Evolutionary conservation across 2,888 invertebrate species (phyloP), one percentile per base, ranked within the genome.

Genomic region (Drosophila nr. medialis): DNA sequence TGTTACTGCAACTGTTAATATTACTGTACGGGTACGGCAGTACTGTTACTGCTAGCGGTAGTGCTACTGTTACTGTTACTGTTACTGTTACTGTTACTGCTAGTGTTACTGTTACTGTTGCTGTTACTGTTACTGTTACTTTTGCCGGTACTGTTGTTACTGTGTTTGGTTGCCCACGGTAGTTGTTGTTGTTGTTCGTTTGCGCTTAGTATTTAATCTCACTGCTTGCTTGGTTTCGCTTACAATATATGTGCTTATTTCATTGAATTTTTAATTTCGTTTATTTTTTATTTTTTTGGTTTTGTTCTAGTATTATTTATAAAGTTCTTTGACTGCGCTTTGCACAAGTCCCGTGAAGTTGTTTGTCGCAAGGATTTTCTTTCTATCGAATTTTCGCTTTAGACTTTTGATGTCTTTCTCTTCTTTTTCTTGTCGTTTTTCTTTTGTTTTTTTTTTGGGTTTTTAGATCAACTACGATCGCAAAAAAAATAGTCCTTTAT

Each of bases 311-410:
- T 75, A 68, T 77, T 69, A 67, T 82, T 72, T 74, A 63, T 42
- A 55, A 77, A 86, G 86, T 84, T 83, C 81, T 89, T 89, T 90
- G 90, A 91, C 91, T 92, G 92, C 92, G 92, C 92, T 92, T 93
- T 91, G 92, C 93, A 92, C 92, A 92, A 92, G 89, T 90, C 91
- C 83, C 90, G 83, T 83, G 72, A 74, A 80, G 77, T 83, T 70
- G 62, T 75, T 80, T 72, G 70, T 71, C 64, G 77, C 77, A 76
- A 64, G 62, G 56, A 27, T 54, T 42, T 42, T 56, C 40, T 45
- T 45, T 21, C 27, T 45, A 24, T 24, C 45, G 45, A 45, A 45
- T 45, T 24, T 45, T 24, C 27, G 15, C 45, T 24, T 45, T 45
- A 45, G 45, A 24, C 24, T 24, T 45, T 4, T 45, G 45, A 15